These are phyloP conservation scores for Bufo gargarizans DNA, from an alignment of 2,113 vertebrate species.

Conservation along the genomic window DNA sequence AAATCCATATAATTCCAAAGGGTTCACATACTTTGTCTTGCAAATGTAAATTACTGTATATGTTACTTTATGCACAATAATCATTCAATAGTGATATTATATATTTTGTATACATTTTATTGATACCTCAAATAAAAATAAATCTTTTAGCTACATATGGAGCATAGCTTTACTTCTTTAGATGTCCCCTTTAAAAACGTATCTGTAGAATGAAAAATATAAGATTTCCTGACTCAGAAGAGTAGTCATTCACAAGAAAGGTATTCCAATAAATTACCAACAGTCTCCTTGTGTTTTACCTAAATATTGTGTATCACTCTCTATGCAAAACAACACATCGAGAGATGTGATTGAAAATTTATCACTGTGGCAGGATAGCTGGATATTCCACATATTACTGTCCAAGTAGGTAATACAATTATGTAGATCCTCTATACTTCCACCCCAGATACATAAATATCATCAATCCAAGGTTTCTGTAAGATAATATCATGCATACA, in stretches of 20 bases:
- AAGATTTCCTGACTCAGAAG: conserved; percentile 7
- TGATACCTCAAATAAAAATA: neutral
- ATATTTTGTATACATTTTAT: too few species aligned
- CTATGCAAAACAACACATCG: conserved; percentile 45
- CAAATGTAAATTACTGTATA: too few species aligned
- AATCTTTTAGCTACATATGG: neutral
- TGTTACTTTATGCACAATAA: too few species aligned
- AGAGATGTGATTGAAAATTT: conserved; percentile 50
- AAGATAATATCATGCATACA: conserved; percentile 55
- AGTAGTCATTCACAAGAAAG: conserved; percentile 7
- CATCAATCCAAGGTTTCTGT: conserved; percentile 50
- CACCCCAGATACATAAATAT: conserved; percentile 44
- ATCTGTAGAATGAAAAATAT: neutral
- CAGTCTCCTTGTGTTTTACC: conserved; percentile 44
- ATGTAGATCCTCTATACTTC: conserved; percentile 43
- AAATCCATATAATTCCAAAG: too few species aligned
- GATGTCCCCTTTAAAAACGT: neutral
- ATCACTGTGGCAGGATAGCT: conserved; percentile 41
- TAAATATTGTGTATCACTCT: conserved; percentile 42
- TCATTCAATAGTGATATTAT: too few species aligned
- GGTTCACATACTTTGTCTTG: too few species aligned
- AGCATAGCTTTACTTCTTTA: neutral
- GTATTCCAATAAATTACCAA: conserved; percentile 28
- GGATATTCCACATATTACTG: conserved; percentile 44
- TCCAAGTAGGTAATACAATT: conserved; percentile 54